Percentiles rank a stretch among this genome's conserved stretches.
Evolutionary conservation across 2,797 vertebrate genomes (phyloP).

Genomic region (Schizothorax lantsangensis): DNA sequence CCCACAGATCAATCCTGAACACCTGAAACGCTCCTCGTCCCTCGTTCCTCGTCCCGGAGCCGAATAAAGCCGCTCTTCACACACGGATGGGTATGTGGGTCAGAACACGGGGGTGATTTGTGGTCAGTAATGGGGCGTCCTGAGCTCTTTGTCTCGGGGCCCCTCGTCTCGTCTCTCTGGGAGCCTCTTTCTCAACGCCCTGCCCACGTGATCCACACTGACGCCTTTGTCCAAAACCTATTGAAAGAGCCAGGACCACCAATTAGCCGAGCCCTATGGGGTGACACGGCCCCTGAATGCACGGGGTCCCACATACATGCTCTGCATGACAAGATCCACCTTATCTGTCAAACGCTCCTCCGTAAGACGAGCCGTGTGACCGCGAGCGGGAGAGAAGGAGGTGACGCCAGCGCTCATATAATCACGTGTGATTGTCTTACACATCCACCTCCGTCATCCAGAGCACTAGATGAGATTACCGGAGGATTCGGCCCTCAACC

Average conservation of each 20-base stretch:
- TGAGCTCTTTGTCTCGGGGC: conserved; percentile 64
- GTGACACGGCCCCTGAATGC: conserved; percentile 79
- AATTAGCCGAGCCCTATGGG: conserved; percentile 85
- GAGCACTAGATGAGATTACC: conserved; percentile 40
- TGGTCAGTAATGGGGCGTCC: conserved; percentile 66
- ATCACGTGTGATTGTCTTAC: conserved; percentile 32
- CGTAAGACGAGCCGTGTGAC: conserved; percentile 11
- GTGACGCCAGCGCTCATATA: not conserved
- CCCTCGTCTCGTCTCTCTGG: conserved; percentile 63
- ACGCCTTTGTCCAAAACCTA: conserved; percentile 75
- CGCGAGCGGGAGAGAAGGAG: not conserved
- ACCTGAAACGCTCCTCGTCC: not conserved
- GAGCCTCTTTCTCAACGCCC: conserved; percentile 9
- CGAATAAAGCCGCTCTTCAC: conserved; percentile 74
- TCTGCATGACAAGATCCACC: conserved; percentile 36
- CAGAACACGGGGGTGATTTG: conserved; percentile 78
- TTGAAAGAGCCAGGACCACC: conserved; percentile 77
- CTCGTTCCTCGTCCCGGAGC: not conserved
- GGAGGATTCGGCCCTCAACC: conserved; percentile 25
- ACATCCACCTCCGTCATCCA: conserved; percentile 41
- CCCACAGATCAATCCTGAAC: not conserved
- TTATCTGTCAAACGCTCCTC: conserved; percentile 1
- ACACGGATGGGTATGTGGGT: conserved; percentile 80
- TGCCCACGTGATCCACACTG: conserved; percentile 68
- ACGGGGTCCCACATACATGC: conserved; percentile 74